These are phyloP conservation scores for Sebastes hubbsi DNA, from an alignment of 2,797 vertebrate genomes.

Conservation along the genomic window DNA sequence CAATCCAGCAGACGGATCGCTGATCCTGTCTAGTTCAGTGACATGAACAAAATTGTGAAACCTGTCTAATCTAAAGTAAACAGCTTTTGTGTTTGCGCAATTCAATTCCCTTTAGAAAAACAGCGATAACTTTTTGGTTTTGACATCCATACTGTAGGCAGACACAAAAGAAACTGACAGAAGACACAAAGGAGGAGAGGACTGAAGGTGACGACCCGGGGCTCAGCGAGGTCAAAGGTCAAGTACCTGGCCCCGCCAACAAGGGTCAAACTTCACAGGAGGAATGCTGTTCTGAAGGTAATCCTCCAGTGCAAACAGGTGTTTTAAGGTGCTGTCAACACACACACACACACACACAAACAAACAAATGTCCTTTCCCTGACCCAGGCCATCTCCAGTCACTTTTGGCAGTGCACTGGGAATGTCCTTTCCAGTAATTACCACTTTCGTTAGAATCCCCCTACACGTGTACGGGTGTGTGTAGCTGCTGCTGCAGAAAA, in stretches of 20 bases:
- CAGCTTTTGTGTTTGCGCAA: slow-evolving; percentile 39
- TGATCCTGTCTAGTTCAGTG: slow-evolving; percentile 13
- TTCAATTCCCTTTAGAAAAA: not conserved
- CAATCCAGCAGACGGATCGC: slow-evolving; percentile 12
- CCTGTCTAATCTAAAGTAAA: slow-evolving; percentile 39
- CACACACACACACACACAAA: not conserved
- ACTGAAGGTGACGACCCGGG: not conserved
- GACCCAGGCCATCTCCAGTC: slow-evolving; percentile 22
- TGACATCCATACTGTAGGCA: slow-evolving; percentile 30
- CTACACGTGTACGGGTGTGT: not conserved
- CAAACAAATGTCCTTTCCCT: slow-evolving; percentile 12
- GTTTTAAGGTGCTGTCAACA: slow-evolving; percentile 3
- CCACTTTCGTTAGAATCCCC: slow-evolving; percentile 11
- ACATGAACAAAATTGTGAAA: slow-evolving; percentile 6
- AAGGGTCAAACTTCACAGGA: slow-evolving; percentile 35
- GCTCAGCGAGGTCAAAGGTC: not conserved
- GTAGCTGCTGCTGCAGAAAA: slow-evolving; percentile 6
- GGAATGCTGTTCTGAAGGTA: slow-evolving; percentile 41
- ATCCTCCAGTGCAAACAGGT: slow-evolving; percentile 17
- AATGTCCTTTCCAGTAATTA: slow-evolving; percentile 44
- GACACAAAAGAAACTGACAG: not conserved
- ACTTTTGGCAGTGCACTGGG: slow-evolving; percentile 33
- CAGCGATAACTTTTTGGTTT: not conserved
- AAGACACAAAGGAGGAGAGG: not conserved
- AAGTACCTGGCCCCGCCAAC: not conserved